phyloP scores from a whole-genome alignment of 1,140 invertebrate genomes.

The Nasonia longicornis region DNA sequence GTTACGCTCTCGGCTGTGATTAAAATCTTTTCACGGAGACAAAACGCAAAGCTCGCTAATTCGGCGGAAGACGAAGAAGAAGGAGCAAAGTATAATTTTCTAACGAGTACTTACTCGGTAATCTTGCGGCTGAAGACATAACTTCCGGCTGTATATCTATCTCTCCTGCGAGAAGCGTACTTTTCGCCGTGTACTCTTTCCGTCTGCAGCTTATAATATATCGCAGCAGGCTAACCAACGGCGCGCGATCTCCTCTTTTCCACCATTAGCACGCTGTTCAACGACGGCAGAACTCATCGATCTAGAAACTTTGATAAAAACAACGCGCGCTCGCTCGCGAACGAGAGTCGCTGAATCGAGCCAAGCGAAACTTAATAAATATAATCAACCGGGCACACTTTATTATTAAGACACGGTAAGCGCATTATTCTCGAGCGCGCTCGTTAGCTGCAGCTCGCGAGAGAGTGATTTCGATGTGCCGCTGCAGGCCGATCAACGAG shows the following conservation, averaged over 20 bases:
- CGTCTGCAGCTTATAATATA: not conserved
- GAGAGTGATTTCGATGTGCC: not conserved
- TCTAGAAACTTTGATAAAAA: conserved; percentile 20
- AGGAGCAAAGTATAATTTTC: conserved; percentile 5
- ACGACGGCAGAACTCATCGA: conserved; percentile 10
- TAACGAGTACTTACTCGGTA: conserved; percentile 12
- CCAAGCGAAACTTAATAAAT: conserved; percentile 55
- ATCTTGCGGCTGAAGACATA: not conserved
- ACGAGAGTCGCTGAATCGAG: conserved; percentile 21
- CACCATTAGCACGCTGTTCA: conserved; percentile 11
- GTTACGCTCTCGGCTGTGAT: not conserved
- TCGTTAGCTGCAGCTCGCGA: conserved; percentile 12
- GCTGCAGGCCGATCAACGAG: not conserved
- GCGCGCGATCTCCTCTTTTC: not conserved
- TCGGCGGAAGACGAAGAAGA: not conserved
- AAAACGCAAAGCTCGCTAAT: not conserved
- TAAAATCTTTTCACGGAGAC: not conserved
- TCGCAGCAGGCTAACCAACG: not conserved
- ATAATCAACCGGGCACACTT: conserved; percentile 53
- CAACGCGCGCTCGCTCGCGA: not conserved
- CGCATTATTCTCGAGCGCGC: conserved; percentile 43
- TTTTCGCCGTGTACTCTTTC: not conserved
- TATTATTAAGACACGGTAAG: conserved; percentile 50
- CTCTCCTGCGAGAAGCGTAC: not conserved
- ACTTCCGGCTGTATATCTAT: not conserved